A percentile compares a stretch with the other conserved stretches of the same genome.
Evolutionary conservation across 2,888 invertebrate species (phyloP).

Genomic region (Steinernema carpocapsae): DNA sequence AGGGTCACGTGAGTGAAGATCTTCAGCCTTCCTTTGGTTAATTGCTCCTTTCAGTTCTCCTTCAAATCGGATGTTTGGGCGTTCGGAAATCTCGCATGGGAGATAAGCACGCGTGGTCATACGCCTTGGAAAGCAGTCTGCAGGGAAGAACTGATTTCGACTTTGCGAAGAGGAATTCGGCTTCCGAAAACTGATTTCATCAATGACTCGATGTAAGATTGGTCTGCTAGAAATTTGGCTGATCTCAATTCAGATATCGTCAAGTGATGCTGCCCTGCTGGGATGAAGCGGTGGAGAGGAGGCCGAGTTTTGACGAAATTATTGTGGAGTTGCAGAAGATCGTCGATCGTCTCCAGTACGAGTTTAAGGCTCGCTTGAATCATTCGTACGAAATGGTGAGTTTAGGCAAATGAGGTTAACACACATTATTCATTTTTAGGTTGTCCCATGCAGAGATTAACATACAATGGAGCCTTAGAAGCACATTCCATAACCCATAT

Average conservation of each 20-base stretch:
- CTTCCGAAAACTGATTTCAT: not conserved
- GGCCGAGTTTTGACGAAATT: not conserved
- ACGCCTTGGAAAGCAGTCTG: conserved; percentile 4
- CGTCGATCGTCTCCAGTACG: not conserved
- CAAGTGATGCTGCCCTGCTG: conserved; percentile 14
- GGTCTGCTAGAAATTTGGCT: too few species aligned
- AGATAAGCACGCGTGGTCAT: not conserved
- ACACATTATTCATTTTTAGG: too few species aligned
- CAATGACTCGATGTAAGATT: not conserved
- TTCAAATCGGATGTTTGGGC: conserved; percentile 17
- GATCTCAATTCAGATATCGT: not conserved
- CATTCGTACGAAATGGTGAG: not conserved
- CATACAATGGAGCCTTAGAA: too few species aligned
- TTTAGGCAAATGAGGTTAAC: too few species aligned
- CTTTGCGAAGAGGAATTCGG: not conserved
- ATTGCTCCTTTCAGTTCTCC: conserved; percentile 13
- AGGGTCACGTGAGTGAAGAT: not conserved
- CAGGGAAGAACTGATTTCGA: not conserved
- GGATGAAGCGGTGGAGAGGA: not conserved
- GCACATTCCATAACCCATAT: too few species aligned
- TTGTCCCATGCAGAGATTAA: too few species aligned
- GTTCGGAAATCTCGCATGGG: conserved; percentile 24
- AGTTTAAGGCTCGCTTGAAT: not conserved
- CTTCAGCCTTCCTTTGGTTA: not conserved
- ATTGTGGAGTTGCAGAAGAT: not conserved